phyloP scores from a whole-genome alignment of 53 echinoderm and acorn worm genomes.

The Holothuria leucospilota region DNA sequence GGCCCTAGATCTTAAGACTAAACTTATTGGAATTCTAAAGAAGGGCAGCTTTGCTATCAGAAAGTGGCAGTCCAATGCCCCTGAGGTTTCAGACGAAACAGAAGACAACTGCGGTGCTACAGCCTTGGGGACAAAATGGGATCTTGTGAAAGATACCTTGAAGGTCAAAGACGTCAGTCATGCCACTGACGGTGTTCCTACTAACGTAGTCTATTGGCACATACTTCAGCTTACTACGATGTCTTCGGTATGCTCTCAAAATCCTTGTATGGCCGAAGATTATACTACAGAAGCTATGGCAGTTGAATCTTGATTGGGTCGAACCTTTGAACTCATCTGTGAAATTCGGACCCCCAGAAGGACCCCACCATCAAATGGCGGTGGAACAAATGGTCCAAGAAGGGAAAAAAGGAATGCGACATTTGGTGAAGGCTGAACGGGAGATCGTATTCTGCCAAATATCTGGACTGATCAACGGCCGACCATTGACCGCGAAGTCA shows the following conservation, averaged over 20 bases:
- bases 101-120: slow-evolving; percentile 55
- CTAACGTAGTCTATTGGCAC: slow-evolving; percentile 69
- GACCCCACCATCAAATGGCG: too few species aligned
- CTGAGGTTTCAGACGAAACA: slow-evolving; percentile 61
- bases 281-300: slow-evolving; percentile 64
- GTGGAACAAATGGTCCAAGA: too few species aligned
- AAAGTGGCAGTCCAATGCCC: slow-evolving; percentile 73
- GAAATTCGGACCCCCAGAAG: too few species aligned
- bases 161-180: slow-evolving; percentile 63
- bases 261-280: slow-evolving; percentile 64
- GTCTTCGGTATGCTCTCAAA: not conserved
- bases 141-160: slow-evolving; percentile 62
- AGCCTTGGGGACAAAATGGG: slow-evolving; percentile 18
- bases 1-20: slow-evolving; percentile 50
- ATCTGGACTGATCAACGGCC: too few species aligned
- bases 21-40: not conserved
- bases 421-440: too few species aligned
- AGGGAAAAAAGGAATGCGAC: too few species aligned
- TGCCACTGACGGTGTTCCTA: slow-evolving; percentile 21
- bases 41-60: slow-evolving; percentile 63
- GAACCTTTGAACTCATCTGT: slow-evolving; percentile 57
- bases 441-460: too few species aligned
- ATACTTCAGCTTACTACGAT: slow-evolving; percentile 64
- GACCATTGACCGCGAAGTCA: too few species aligned
- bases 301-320: slow-evolving; percentile 57